Base-by-base conservation (phyloP, 2,113 vertebrate genomes). In the Aix galericulata region DNA sequence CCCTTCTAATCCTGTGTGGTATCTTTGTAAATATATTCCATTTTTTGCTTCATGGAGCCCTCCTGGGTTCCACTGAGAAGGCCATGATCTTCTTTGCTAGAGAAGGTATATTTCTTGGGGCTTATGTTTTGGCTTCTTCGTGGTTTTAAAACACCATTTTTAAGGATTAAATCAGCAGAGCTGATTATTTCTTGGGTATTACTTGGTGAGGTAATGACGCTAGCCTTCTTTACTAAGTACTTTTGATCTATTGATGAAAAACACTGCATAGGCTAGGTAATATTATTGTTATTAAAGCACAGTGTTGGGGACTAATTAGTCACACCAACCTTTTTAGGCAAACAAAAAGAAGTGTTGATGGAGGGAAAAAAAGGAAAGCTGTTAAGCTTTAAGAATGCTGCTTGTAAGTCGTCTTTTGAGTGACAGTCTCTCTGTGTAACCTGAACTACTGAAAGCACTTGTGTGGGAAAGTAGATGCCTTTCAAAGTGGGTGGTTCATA, bases 191-290 rank as follows among this genome's bases (percentile, higher is more conserved):
- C 60, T 67, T 76, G 72, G 27, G 53, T 95, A 88, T 90, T 91
- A 81, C 53, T 91, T 81, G 77, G 83, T 93, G 88, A 94, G 66
- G 77, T 91, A 93, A 81, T 82, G 93, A 95, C 86, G 88, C 62
- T 93, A 93, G 58, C 72, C 62, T 82, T 72, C 58, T 89, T 84
- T 88, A 72, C 77, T 68, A 82, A 87, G 69, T 79, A 84, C 38
- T 82, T 97, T 81, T 96, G 80, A 93, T 95, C 80, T 95, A 53
- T 76, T 80, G 88, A 96, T 95, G 82, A 84, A 96, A 95, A 93
- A 13, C 25, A 27, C 60, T 84, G 26, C 44, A 60, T 87, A 87
- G 69, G 27, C 48, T 92, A 73, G 73, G 58, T 84, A 92, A 48
- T 94, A 84, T 60, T 90, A 74, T 86, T 96, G 82, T 95, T 95